Evolutionary conservation across 2,888 invertebrate genomes (phyloP).

Genomic region (Brachyopa scutellaris): DNA sequence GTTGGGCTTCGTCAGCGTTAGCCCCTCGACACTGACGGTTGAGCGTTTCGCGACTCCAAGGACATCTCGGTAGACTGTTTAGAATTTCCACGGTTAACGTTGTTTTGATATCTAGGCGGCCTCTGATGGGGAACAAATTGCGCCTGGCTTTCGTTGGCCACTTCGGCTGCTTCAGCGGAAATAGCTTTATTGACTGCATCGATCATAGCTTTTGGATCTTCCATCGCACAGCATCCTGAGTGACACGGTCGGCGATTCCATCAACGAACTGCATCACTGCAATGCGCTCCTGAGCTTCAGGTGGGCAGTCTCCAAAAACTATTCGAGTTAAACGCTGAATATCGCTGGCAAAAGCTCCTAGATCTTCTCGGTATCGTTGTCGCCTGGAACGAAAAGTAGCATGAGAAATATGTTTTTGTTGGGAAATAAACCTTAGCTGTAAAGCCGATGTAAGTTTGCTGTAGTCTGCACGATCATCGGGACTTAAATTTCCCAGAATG

Average conservation of each 20-base stretch:
- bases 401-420: constrained; percentile 11
- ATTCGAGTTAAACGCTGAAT: not conserved
- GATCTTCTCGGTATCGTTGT: not conserved
- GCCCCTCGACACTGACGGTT: constrained; percentile 31
- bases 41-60: constrained; percentile 42
- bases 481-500: not conserved
- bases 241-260: not conserved
- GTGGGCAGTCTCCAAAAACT: not conserved
- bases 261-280: constrained; percentile 12
- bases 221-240: not conserved
- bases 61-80: not conserved
- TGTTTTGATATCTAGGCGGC: too few species aligned
- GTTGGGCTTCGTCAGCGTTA: constrained; percentile 16
- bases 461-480: not conserved
- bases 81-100: not conserved
- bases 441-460: not conserved
- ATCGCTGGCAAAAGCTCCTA: not conserved
- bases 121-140: not conserved
- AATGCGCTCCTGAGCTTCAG: constrained; percentile 3
- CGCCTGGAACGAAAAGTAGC: constrained; percentile 7
- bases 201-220: constrained; percentile 15
- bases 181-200: constrained; percentile 14
- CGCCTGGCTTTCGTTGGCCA: not conserved
- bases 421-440: constrained; percentile 13
- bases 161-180: constrained; percentile 15